Evolutionary conservation across 2,113 vertebrate genomes (phyloP), one percentile per base, ranked within the genome.

Genomic region (Trichechus manatus): DNA sequence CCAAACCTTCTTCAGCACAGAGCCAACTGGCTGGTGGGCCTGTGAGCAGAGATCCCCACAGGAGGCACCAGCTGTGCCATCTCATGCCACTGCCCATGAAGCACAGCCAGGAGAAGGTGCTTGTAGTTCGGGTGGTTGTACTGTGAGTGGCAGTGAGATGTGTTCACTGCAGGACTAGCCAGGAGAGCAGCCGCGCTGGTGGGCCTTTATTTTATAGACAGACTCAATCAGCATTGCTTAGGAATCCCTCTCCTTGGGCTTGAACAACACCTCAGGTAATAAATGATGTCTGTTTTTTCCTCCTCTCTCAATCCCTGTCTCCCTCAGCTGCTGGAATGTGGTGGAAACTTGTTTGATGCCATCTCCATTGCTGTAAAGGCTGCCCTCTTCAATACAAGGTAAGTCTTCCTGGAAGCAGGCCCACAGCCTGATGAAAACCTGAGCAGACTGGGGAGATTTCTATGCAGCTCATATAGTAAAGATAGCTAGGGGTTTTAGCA

Each of bases 321-420:
- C 29, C 88, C 80, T 44, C 98, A 99, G 99, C 98, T 99, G 74
- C 89, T 99, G 97, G 99, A 99, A 94, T 99, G 99, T 97, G 99
- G 99, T 70, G 99, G 99, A 93, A 99, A 99, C 97, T 97, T 99
- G 95, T 99, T 99, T 66, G 99, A 99, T 80, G 99, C 99, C 53
- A 99, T 99, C 95, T 99, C 99, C 33, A 81, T 99, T 2, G 99
- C 99, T 39, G 99, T 99, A 87, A 99, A 99, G 97, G 99, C 99
- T n/a, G 99, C 99, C n/a, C 99, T 99, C 63, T 99, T 99, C 97
- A 99, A 99, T 97, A 99, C 99, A 79, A 99, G 99, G 99, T 99
- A 98, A 98, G 98, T 94, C 80, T 86, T 50, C 23, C 25, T 20
- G 19, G 27, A 56, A 29, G 66, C 9, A 31, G 61, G 20, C n/a